phyloP scores from a whole-genome alignment of 1,140 invertebrate species.

The Aphelenchoides avenae region DNA sequence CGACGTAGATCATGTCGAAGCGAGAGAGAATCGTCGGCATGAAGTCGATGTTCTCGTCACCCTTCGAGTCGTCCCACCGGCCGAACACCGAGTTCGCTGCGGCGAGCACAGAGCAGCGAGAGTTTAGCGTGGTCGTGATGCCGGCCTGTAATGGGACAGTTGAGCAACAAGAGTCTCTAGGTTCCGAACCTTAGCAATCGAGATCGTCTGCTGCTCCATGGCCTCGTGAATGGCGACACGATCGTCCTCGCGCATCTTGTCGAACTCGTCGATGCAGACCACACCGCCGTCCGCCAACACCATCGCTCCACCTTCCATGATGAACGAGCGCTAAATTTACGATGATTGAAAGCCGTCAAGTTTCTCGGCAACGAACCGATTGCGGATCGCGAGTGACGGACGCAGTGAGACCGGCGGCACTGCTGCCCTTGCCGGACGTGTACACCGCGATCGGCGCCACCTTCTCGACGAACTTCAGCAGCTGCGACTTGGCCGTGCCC shows the following conservation, averaged over 20 bases:
- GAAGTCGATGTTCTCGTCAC: slow-evolving; percentile 98
- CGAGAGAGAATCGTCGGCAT: slow-evolving; percentile 99
- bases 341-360: no score
- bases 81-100: slow-evolving; percentile 92
- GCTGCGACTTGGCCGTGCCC: slow-evolving; percentile 95
- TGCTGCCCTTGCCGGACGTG: slow-evolving; percentile 97
- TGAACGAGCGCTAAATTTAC: slow-evolving; percentile 77
- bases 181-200: slow-evolving; percentile 81
- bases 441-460: slow-evolving; percentile 92
- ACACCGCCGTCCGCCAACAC: slow-evolving; percentile 97
- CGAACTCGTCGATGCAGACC: slow-evolving; percentile 99
- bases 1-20: slow-evolving; percentile 99
- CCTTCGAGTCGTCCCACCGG: slow-evolving; percentile 95
- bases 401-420: slow-evolving; percentile 94
- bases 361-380: slow-evolving; percentile 75
- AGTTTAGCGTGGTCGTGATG: slow-evolving; percentile 96
- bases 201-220: slow-evolving; percentile 99
- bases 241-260: slow-evolving; percentile 99
- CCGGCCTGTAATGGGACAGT: slow-evolving; percentile 66
- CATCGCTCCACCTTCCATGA: slow-evolving; percentile 99
- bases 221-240: slow-evolving; percentile 98
- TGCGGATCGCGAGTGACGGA: slow-evolving; percentile 89
- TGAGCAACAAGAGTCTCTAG: slow-evolving; percentile 1
- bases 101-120: slow-evolving; percentile 92
- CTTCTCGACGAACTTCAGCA: slow-evolving; percentile 94